Evolutionary conservation across 2,888 invertebrate species (phyloP), one percentile per base, ranked within the genome.

Genomic region (Chesias legatella): DNA sequence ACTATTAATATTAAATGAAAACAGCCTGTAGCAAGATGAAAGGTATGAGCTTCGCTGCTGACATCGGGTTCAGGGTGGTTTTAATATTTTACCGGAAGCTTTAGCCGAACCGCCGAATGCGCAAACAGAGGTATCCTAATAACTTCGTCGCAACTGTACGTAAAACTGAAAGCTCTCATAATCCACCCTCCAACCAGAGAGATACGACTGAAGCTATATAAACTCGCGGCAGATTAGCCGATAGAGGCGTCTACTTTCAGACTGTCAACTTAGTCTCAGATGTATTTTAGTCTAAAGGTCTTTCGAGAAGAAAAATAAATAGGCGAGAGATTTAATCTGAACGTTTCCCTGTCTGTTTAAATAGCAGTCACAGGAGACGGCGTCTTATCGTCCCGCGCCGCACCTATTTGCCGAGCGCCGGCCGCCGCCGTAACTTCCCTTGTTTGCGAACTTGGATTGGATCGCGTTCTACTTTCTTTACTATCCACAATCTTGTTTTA

Each of bases 361-460:
- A 85, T 76, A 83, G 77, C 73, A 83, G 82, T 78, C 82, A 74
- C 78, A 69, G 71, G 76, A 78, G 81, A 78, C 73, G 74, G 75
- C 76, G 78, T 77, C 76, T 84, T 84, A 82, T 82, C 85, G 78
- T 70, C 76, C 76, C 69, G 74, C 71, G 64, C 54, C 74, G 79
- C 55, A 72, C 68, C 72, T 81, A 79, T 82, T 81, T 81, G 76
- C 78, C 66, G 69, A 74, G 76, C 69, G 64, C 59, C 60, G 51
- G 56, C 58, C 67, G 62, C 63, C 60, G 56, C 70, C 74, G 69
- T 80, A 84, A 88, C 84, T 83, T 83, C 81, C 76, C 86, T 86
- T 88, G 84, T 88, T 88, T 88, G 83, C 83, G 77, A 85, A 88
- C 83, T 86, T 73, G 73, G 86, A 88, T 86, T 88, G 86, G 83